Evolutionary conservation across 2,888 invertebrate genomes (phyloP), one percentile per base, ranked within the genome.

Genomic region (Pomacea canaliculata): DNA sequence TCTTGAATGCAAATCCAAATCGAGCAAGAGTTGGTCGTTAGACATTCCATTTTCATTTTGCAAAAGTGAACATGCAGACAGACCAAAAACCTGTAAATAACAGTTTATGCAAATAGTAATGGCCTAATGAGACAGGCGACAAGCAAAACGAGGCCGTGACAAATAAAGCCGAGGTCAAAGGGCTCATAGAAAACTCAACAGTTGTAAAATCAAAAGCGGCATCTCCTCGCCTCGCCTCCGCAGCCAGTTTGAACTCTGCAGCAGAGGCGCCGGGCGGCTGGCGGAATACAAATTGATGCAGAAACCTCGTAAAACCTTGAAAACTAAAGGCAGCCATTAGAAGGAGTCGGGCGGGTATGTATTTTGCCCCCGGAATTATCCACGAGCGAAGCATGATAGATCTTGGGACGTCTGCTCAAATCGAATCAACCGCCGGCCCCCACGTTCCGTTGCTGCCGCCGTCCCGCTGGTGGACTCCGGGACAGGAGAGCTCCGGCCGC

Each of bases 331-430:
- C 56, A 27, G 65, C 76, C 78, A 78, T 78, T 78, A 78, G 63
- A 70, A 76, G 48, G 62, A 67, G 67, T 76, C 73, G 69, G 67
- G 56, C 56, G 66, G 68, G 76, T 71, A 71, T 76, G 70, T 78
- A 76, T 78, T 78, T 73, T 65, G 66, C 71, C 63, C 37, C 37
- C 37, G 65, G 78, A 78, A 76, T 76, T 78, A 76, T 73, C 70
- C 65, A 49, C 51, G 66, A 71, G 76, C 71, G 71, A 67, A 70
- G 67, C 49, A 62, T 71, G 78, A 71, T 73, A 71, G 76, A 76
- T 78, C 70, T 71, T 66, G 73, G 62, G 71, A 71, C 70, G 73
- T 76, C 76, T 76, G 78, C 70, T 73, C 49, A 78, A 78, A 78
- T 78, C 73, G 76, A 78, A 78, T 78, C 76, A 78, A 70, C 70